Conservation (phyloP, 2,888 invertebrate species). For the Orthosia cruda region DNA sequence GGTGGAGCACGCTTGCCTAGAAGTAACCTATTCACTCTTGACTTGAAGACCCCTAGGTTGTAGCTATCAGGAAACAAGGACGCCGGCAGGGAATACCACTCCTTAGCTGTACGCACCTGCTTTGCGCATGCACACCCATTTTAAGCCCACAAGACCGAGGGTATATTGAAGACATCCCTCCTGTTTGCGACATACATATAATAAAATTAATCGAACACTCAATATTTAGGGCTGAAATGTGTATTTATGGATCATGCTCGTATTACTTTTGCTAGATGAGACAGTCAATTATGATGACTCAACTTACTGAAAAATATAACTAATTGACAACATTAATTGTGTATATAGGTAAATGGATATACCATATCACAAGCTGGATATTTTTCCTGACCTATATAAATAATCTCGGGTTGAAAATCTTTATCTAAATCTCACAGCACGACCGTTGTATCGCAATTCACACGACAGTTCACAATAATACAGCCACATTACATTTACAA, state of each 20-base stretch:
- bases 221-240: neutral
- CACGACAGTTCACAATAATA: conserved; percentile 27
- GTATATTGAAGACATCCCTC: no score
- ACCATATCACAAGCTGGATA: neutral
- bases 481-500: conserved; percentile 67
- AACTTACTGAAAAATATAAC: neutral
- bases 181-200: no score
- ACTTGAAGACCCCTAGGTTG: no score
- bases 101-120: no score
- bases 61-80: no score
- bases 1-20: no score
- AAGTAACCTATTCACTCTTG: no score
- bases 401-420: neutral
- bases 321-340: neutral
- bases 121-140: no score
- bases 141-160: no score
- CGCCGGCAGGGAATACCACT: no score
- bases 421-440: neutral
- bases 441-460: conserved; percentile 16
- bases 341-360: no score
- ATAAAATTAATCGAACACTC: no score
- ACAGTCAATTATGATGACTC: neutral
- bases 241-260: neutral
- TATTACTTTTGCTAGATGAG: neutral
- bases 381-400: neutral